Conservation (phyloP, 2,888 invertebrate genomes). For the Imbricaverruca yamaguchii region DNA sequence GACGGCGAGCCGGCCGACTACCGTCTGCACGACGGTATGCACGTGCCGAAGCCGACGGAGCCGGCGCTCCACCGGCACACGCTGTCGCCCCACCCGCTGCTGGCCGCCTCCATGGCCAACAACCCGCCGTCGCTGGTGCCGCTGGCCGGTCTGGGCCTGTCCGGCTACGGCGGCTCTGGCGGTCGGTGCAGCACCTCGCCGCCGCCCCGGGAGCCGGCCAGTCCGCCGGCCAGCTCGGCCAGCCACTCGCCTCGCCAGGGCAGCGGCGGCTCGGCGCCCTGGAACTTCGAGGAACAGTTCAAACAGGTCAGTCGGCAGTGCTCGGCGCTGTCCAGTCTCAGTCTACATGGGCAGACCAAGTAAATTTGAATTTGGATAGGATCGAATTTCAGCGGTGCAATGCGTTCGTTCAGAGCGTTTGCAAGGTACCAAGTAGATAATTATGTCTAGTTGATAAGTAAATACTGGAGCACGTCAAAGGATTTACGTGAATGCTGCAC, state of each 20-base stretch:
- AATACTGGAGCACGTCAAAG: no score
- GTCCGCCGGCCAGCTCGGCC: slow-evolving; percentile 1
- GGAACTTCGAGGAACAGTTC: slow-evolving; percentile 23
- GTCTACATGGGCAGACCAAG: no score
- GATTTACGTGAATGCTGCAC: not conserved
- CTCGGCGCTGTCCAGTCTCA: no score
- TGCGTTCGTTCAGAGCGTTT: no score
- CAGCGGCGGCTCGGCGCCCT: not conserved
- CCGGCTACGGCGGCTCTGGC: not conserved
- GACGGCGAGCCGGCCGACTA: not conserved
- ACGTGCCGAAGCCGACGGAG: not conserved
- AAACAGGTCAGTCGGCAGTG: slow-evolving; percentile 1
- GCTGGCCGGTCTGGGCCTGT: no score
- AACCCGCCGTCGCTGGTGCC: slow-evolving; percentile 8
- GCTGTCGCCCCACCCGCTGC: not conserved
- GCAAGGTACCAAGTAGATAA: no score
- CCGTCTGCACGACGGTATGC: not conserved
- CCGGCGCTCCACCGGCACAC: not conserved
- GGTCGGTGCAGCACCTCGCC: not conserved
- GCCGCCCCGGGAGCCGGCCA: not conserved
- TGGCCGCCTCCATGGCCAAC: slow-evolving; percentile 16
- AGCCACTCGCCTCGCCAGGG: not conserved
- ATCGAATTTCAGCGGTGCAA: not conserved
- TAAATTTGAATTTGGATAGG: no score
- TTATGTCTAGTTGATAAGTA: no score